These are phyloP conservation scores for Channa argus DNA, from an alignment of 2,113 vertebrate species.

Conservation along the genomic window DNA sequence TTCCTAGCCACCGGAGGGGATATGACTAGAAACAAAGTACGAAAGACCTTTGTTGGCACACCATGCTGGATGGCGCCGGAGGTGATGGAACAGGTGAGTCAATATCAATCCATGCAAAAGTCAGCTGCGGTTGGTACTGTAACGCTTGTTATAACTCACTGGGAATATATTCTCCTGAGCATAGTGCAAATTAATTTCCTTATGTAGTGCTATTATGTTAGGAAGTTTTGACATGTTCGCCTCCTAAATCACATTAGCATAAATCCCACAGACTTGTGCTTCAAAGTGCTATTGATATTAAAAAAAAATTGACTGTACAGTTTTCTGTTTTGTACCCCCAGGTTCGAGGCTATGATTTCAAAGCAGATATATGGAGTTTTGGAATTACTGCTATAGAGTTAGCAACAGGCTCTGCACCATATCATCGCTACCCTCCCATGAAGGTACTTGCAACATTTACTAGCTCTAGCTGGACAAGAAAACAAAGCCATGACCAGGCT, in stretches of 20 bases:
- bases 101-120: background rate
- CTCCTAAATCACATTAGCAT: background rate
- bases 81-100: conserved; percentile 98
- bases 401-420: conserved; percentile 96
- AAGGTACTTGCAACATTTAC: conserved; percentile 87
- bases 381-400: conserved; percentile 98
- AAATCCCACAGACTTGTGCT: too few species aligned
- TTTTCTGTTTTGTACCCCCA: conserved; percentile 57
- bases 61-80: conserved; percentile 99
- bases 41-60: conserved; percentile 98
- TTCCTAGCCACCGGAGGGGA: conserved; percentile 97
- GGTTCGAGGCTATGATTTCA: conserved; percentile 99
- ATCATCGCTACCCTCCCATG: conserved; percentile 99
- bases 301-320: background rate
- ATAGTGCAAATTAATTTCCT: background rate
- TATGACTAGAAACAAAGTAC: conserved; percentile 97
- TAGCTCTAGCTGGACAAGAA: too few species aligned
- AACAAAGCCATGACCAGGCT: too few species aligned
- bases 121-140: background rate
- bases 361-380: conserved; percentile 99
- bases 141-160: background rate
- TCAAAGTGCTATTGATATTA: background rate
- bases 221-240: too few species aligned
- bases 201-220: too few species aligned
- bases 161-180: background rate